Percentiles rank a stretch among this genome's conserved stretches.
These are phyloP conservation scores for Chionodraco myersi DNA, from an alignment of 2,113 vertebrate species.

Conservation along the genomic window DNA sequence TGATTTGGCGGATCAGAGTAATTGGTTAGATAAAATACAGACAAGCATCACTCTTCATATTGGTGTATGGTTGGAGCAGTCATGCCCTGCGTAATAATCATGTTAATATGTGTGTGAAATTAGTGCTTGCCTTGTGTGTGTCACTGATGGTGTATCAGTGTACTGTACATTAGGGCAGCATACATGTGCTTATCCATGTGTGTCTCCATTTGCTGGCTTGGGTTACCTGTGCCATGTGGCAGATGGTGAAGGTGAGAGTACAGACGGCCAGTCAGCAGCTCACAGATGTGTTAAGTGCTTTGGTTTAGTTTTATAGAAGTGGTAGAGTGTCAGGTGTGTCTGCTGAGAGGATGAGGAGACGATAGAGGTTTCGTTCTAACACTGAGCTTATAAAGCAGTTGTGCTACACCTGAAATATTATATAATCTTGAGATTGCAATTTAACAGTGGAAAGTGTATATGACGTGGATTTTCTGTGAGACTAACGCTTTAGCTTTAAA, in stretches of 20 bases:
- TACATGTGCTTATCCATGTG: conserved; percentile 22
- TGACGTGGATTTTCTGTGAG: not conserved
- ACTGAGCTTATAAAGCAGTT: not conserved
- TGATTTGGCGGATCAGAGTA: too few species aligned
- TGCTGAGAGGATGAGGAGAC: conserved; percentile 31
- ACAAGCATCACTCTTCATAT: not conserved
- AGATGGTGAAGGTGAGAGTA: conserved; percentile 79
- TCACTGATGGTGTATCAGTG: not conserved
- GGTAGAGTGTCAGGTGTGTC: conserved; percentile 49
- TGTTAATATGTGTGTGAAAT: not conserved
- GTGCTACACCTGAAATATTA: not conserved
- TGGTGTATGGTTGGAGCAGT: not conserved
- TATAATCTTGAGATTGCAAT: not conserved
- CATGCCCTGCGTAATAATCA: not conserved
- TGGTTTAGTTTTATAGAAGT: conserved; percentile 52
- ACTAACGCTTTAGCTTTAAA: not conserved
- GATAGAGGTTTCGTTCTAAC: not conserved
- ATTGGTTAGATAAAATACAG: not conserved
- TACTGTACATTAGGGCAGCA: not conserved
- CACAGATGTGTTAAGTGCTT: conserved; percentile 83
- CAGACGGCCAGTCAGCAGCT: conserved; percentile 45
- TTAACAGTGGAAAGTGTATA: too few species aligned
- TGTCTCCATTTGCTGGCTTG: conserved; percentile 49
- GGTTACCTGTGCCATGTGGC: conserved; percentile 72
- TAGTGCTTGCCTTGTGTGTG: not conserved